These are phyloP conservation scores for Nudaria mundana DNA, from an alignment of 2,888 invertebrate species.

Conservation along the genomic window DNA sequence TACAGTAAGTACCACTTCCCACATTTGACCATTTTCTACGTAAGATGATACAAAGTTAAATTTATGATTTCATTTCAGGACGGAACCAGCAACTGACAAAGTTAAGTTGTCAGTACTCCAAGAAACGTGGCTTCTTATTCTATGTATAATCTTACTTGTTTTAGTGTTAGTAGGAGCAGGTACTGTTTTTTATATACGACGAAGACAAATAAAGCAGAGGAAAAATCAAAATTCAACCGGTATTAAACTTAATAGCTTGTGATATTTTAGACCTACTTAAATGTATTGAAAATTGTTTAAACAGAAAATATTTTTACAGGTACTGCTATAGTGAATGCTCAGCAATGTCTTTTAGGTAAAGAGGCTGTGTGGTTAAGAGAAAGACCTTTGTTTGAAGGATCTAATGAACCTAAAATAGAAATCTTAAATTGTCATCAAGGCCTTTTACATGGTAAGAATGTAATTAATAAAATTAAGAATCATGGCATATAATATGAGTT, in stretches of 20 bases:
- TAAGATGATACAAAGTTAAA: neutral
- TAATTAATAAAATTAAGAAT: neutral
- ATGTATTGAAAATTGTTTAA: neutral
- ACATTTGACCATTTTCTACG: neutral
- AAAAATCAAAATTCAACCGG: slow-evolving; percentile 66
- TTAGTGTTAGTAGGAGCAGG: slow-evolving; percentile 63
- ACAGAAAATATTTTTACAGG: slow-evolving; percentile 35
- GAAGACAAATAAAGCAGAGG: slow-evolving; percentile 64
- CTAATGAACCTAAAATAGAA: slow-evolving; percentile 71
- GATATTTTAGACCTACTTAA: too few species aligned
- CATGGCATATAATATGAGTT: too few species aligned
- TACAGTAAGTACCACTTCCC: slow-evolving; percentile 56
- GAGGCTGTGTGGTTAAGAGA: slow-evolving; percentile 75
- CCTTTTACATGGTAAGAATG: slow-evolving; percentile 59
- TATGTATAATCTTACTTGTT: slow-evolving; percentile 65
- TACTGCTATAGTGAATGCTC: slow-evolving; percentile 66
- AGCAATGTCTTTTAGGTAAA: slow-evolving; percentile 71
- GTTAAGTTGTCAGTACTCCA: slow-evolving; percentile 73
- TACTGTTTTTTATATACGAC: slow-evolving; percentile 62
- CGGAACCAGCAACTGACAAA: slow-evolving; percentile 74
- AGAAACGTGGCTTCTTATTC: slow-evolving; percentile 73
- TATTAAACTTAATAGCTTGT: slow-evolving; percentile 31
- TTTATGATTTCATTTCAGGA: slow-evolving; percentile 50
- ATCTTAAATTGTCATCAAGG: slow-evolving; percentile 73
- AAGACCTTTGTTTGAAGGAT: slow-evolving; percentile 68